Base-by-base conservation (phyloP, 2,113 vertebrate genomes). In the Phoxinus phoxinus region DNA sequence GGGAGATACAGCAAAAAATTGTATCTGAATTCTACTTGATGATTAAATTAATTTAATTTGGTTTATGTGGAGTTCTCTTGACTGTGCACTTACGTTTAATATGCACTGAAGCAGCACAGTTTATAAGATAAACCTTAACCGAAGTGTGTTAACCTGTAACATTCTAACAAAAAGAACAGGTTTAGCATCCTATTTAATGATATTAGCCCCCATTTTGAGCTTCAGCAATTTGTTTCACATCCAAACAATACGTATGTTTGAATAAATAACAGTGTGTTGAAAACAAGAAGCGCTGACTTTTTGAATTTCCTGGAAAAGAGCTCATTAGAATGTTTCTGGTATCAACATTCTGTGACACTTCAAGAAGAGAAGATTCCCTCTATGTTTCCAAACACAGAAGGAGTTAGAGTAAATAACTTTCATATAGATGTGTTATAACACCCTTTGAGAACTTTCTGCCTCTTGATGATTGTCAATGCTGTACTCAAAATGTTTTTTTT, bases 181-280 rank as follows among this genome's bases (percentile, higher is more conserved):
- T 46, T 73, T 73, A n/a, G 23, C 69, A 44, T n/a, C 10, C 35
- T 27, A 51, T 27, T 81, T 37, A 32, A 53, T 53, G 44, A 13
- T 67, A 53, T 82, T 53, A 86, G 85, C 92, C 90, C 74, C 46
- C 87, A 91, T 91, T 73, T 88, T 63, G 90, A 74, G 65, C 83
- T 87, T 79, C 84, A 88, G 88, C 10, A 44, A 89, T 85, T 81
- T 94, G 93, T 95, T 91, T 93, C 81, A 91, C 88, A 84, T 56
- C 81, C 85, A 95, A 95, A 94, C 93, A 94, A 94, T 48, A 53
- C 30, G 6, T 85, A 17, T 95, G 93, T 94, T 94, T 93, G 53
- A 89, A 91, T 91, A 77, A 92, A 92, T 94, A 94, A 92, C 94
- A 41, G 15, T 72, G 30, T 72, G 30, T 27, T 51, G 73, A 51